Evolutionary conservation across 2,113 vertebrate species (phyloP).

Genomic region (Calidris pygmaea): DNA sequence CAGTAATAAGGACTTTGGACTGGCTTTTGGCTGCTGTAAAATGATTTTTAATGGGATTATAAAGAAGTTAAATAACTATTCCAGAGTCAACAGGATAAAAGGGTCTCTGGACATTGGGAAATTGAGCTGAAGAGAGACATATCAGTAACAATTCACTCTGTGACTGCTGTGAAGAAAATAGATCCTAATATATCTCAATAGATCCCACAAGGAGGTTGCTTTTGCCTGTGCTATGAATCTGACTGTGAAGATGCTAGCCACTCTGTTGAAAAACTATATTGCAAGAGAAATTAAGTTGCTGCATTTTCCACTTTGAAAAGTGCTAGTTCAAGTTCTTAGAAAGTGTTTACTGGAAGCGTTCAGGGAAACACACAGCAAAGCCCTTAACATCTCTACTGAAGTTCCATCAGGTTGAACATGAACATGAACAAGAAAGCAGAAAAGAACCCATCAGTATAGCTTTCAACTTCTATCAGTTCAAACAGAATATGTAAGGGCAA

Average conservation of each 20-base stretch:
- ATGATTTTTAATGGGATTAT: background rate
- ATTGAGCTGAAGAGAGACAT: background rate
- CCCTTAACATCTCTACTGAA: background rate
- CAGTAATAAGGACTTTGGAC: background rate
- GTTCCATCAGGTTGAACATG: background rate
- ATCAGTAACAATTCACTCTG: background rate
- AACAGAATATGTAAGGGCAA: background rate
- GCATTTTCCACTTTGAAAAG: background rate
- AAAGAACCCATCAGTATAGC: background rate
- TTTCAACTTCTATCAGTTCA: background rate
- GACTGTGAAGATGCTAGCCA: background rate
- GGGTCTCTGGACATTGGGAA: background rate
- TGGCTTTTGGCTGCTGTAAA: background rate
- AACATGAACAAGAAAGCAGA: background rate
- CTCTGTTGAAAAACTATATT: background rate
- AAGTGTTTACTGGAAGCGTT: background rate
- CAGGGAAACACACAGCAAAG: background rate
- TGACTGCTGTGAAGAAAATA: background rate
- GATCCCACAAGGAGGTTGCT: background rate
- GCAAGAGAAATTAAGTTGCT: background rate
- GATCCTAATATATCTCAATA: background rate
- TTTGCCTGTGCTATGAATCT: background rate
- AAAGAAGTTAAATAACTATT: background rate
- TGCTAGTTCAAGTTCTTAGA: background rate
- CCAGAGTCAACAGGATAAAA: background rate